Conservation (phyloP, 2,113 vertebrate genomes). For the Cairina moschata region DNA sequence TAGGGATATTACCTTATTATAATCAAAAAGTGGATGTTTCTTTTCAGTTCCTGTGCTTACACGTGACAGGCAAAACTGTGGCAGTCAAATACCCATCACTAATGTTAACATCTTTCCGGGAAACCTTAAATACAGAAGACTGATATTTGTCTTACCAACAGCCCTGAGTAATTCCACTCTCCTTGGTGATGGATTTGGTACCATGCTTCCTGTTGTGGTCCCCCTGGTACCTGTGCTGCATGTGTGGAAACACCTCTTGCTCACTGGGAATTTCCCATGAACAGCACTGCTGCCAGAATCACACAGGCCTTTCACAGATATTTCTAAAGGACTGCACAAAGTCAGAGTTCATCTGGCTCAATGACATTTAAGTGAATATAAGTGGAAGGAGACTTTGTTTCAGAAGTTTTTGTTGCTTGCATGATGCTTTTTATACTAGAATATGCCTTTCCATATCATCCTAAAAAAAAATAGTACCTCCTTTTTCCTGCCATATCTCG, state of each 20-base stretch:
- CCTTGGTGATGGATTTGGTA: background rate
- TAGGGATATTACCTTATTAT: background rate
- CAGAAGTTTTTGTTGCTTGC: background rate
- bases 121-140: background rate
- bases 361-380: background rate
- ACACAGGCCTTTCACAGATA: background rate
- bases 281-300: background rate
- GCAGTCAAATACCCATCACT: background rate
- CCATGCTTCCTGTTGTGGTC: fast-evolving
- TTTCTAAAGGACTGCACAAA: background rate
- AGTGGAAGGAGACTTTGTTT: background rate
- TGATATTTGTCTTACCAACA: background rate
- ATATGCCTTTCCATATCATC: background rate
- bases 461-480: background rate
- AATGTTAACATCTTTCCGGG: background rate
- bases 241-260: background rate
- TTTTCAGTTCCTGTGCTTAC: background rate
- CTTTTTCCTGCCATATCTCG: background rate
- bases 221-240: fast-evolving
- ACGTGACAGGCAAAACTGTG: background rate
- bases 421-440: background rate
- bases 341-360: background rate
- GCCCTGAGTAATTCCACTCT: background rate
- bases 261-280: background rate
- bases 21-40: background rate